Conservation (phyloP, 1,140 invertebrate species). For the Drosophila oshimai region DNA sequence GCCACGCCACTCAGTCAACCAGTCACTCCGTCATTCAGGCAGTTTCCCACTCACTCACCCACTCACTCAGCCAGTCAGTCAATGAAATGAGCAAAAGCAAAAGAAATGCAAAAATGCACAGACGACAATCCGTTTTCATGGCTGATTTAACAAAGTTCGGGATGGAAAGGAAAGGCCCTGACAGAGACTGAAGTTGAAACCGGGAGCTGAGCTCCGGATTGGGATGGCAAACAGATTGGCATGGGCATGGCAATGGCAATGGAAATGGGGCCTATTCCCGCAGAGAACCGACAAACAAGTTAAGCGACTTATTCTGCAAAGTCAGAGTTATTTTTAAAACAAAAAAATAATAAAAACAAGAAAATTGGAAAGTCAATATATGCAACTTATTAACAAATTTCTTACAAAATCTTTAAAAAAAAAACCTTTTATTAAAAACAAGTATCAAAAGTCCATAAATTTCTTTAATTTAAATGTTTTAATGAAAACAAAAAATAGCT, state of each 20-base stretch:
- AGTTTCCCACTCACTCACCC: neutral
- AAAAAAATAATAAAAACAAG: too few species aligned
- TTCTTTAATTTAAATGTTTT: too few species aligned
- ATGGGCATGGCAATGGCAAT: too few species aligned
- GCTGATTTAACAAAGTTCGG: conserved; percentile 74
- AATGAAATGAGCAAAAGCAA: conserved; percentile 74
- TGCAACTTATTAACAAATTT: too few species aligned
- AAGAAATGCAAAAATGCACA: conserved; percentile 67
- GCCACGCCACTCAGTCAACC: conserved; percentile 30
- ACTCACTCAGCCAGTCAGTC: conserved; percentile 27
- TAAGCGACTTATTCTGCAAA: neutral
- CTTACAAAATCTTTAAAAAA: too few species aligned
- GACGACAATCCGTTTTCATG: conserved; percentile 78
- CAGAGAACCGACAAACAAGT: conserved; percentile 17
- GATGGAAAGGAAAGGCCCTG: conserved; percentile 50
- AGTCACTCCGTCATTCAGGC: neutral
- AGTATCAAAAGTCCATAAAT: too few species aligned
- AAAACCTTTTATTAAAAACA: too few species aligned
- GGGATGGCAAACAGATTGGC: conserved; percentile 15
- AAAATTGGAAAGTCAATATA: too few species aligned
- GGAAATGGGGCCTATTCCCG: neutral
- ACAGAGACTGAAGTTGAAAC: conserved; percentile 24
- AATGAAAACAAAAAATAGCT: too few species aligned
- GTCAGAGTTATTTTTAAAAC: neutral
- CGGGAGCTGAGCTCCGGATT: conserved; percentile 9